Evolutionary conservation across 2,113 vertebrate species (phyloP).

Genomic region (Silurus meridionalis): DNA sequence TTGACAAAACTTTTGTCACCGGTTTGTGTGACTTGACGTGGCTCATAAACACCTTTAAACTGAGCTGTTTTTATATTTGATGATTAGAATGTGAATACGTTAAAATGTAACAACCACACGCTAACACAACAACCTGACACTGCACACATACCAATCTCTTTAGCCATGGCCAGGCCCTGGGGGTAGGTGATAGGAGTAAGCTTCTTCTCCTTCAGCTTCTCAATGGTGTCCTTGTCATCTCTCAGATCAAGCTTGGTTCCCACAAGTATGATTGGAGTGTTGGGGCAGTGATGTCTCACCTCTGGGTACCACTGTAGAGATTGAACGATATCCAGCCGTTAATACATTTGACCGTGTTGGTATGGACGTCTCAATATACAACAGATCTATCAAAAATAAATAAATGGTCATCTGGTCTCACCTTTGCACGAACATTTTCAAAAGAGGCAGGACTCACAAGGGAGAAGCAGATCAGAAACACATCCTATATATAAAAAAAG

Average conservation of each 20-base stretch:
- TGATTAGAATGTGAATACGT: no score
- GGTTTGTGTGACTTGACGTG: not conserved
- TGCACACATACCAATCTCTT: conserved; percentile 88
- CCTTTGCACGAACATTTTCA: conserved; percentile 98
- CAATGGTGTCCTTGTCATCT: conserved; percentile 96
- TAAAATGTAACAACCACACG: not conserved
- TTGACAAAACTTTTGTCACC: not conserved
- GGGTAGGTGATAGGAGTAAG: conserved; percentile 95
- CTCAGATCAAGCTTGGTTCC: conserved; percentile 94
- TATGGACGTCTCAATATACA: not conserved
- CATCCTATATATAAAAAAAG: conserved; percentile 75
- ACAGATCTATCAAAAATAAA: not conserved
- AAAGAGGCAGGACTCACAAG: conserved; percentile 99
- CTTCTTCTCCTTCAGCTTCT: conserved; percentile 98
- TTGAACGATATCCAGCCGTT: not conserved
- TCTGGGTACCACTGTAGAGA: conserved; percentile 90
- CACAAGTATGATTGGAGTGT: conserved; percentile 95
- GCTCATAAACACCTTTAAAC: not conserved
- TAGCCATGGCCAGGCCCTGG: conserved; percentile 96
- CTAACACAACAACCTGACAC: not conserved
- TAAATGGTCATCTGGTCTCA: conserved; percentile 58
- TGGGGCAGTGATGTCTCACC: conserved; percentile 95
- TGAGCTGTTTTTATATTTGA: not conserved
- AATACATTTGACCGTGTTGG: not conserved
- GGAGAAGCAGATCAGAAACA: conserved; percentile 98